Percentiles rank a stretch among this genome's conserved stretches.
These are phyloP conservation scores for Odontomyia ornata DNA, from an alignment of 2,888 invertebrate species.

Conservation along the genomic window DNA sequence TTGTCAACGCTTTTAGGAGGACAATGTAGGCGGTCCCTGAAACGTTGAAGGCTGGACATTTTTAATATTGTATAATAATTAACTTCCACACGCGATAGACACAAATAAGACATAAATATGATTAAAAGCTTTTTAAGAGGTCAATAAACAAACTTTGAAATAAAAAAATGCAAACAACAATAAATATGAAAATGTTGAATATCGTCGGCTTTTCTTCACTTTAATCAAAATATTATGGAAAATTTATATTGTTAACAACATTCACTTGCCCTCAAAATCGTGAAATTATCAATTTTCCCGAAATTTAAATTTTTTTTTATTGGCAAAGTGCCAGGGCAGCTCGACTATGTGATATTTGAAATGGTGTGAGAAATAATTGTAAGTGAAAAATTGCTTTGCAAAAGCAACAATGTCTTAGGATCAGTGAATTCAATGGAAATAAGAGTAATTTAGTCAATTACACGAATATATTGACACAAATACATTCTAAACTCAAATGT, in stretches of 20 bases:
- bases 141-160: background rate
- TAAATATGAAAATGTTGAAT: background rate
- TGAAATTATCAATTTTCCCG: slow-evolving; percentile 15
- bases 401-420: background rate
- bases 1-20: too few species aligned
- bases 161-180: background rate
- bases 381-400: background rate
- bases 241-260: slow-evolving; percentile 3
- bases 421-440: too few species aligned
- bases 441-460: too few species aligned
- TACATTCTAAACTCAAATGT: too few species aligned
- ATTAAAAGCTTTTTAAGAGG: background rate
- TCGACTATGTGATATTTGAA: background rate
- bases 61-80: background rate
- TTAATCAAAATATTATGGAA: slow-evolving; percentile 8
- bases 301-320: slow-evolving; percentile 14
- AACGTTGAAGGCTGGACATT: background rate
- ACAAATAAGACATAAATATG: background rate
- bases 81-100: background rate
- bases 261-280: slow-evolving; percentile 5
- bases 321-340: background rate
- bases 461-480: too few species aligned
- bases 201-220: background rate
- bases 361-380: slow-evolving; percentile 1
- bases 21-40: too few species aligned